phyloP scores from a whole-genome alignment of 2,113 vertebrate species.

The Loxodonta africana region DNA sequence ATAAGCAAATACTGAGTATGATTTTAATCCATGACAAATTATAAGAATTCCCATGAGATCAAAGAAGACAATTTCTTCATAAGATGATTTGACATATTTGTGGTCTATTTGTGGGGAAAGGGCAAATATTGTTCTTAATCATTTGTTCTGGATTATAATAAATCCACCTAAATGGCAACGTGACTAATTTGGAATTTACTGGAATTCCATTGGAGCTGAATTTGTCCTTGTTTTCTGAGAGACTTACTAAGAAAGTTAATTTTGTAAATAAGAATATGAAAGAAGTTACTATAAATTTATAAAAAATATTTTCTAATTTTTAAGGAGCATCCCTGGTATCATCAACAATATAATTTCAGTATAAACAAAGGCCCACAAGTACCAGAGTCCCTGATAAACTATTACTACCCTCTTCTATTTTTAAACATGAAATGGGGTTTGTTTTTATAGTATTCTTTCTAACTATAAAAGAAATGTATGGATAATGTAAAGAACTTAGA shows the following conservation, averaged over 20 bases:
- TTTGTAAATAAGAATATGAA: neutral
- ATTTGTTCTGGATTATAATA: neutral
- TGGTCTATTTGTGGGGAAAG: neutral
- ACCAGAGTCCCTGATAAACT: neutral
- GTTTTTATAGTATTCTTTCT: too few relatives aligned
- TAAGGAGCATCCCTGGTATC: neutral
- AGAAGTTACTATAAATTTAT: neutral
- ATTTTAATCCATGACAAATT: neutral
- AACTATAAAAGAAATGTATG: too few relatives aligned
- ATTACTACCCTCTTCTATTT: too few relatives aligned
- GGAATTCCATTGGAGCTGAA: neutral
- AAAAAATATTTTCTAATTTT: neutral
- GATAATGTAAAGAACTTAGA: neutral
- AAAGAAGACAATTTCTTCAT: neutral
- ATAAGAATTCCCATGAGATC: neutral
- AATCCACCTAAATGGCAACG: neutral
- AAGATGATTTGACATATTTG: neutral
- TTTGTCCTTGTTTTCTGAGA: slow-evolving; percentile 18
- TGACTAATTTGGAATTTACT: slow-evolving; percentile 51
- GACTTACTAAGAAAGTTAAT: neutral
- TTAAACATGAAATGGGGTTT: too few relatives aligned
- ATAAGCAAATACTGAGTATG: neutral
- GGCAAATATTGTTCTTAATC: neutral
- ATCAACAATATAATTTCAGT: neutral
- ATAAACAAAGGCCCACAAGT: neutral